Percentiles rank a stretch among this genome's conserved stretches.
Evolutionary conservation across 2,113 vertebrate species (phyloP).

Genomic region (Picathartes gymnocephalus): DNA sequence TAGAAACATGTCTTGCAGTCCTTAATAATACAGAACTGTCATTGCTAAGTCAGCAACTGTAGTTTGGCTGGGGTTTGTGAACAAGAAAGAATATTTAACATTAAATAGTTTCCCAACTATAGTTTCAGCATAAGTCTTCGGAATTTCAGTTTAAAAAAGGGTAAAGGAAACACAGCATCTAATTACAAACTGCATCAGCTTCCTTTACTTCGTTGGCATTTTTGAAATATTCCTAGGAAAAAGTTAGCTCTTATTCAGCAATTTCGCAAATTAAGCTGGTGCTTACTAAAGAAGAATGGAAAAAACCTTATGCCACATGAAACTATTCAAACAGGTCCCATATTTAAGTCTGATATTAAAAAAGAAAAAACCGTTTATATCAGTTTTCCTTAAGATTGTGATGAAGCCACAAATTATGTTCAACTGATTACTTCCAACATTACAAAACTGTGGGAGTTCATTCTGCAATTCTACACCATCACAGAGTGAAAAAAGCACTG

Average conservation of each 20-base stretch:
- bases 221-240: background rate
- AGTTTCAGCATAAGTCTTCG: background rate
- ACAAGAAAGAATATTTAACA: background rate
- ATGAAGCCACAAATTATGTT: background rate
- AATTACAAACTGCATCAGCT: background rate
- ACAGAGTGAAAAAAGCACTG: background rate
- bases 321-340: background rate
- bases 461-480: background rate
- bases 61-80: background rate
- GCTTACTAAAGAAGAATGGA: background rate
- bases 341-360: background rate
- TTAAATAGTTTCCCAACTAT: background rate
- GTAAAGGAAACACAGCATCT: background rate
- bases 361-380: background rate
- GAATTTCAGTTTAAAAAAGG: background rate
- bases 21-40: background rate
- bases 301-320: background rate
- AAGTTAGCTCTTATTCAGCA: background rate
- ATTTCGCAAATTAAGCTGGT: background rate
- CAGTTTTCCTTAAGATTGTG: background rate
- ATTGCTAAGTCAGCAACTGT: background rate
- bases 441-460: background rate
- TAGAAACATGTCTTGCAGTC: background rate
- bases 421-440: background rate
- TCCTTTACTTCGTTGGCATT: background rate